phyloP scores from a whole-genome alignment of 2,797 vertebrate species.

The Channallabes apus region DNA sequence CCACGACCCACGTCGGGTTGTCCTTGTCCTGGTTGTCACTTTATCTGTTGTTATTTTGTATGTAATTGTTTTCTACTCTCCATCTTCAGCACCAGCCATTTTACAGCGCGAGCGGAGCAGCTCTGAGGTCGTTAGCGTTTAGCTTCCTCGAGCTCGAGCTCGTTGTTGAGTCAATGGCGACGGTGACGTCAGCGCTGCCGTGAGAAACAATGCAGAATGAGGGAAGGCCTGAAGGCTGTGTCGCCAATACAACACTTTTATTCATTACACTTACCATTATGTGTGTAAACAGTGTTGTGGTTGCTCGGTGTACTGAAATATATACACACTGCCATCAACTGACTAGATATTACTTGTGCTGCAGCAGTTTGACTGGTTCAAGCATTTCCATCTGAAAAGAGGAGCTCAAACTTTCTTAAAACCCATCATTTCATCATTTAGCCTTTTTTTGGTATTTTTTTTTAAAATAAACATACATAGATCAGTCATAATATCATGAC shows the following conservation, averaged over 20 bases:
- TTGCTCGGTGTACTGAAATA: not conserved
- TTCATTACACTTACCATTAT: not conserved
- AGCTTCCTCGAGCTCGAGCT: slow-evolving; percentile 13
- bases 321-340: not conserved
- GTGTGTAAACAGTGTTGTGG: not conserved
- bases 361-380: not conserved
- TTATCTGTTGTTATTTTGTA: slow-evolving; percentile 1
- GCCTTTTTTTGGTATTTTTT: too few relatives aligned
- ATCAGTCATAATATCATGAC: too few relatives aligned
- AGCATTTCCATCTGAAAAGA: too few relatives aligned
- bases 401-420: too few relatives aligned
- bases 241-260: too few relatives aligned
- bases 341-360: not conserved
- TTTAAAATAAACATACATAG: too few relatives aligned
- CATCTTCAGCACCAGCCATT: slow-evolving; percentile 60
- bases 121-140: slow-evolving; percentile 6
- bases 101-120: slow-evolving; percentile 37
- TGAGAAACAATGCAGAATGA: slow-evolving; percentile 8
- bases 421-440: too few relatives aligned
- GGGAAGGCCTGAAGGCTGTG: not conserved
- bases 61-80: slow-evolving; percentile 37
- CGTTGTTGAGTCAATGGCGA: slow-evolving; percentile 4
- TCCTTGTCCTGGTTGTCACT: too few relatives aligned
- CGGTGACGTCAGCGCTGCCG: slow-evolving; percentile 49
- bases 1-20: not conserved